phyloP scores from a whole-genome alignment of 2,113 vertebrate genomes.

The Oryctolagus cuniculus region DNA sequence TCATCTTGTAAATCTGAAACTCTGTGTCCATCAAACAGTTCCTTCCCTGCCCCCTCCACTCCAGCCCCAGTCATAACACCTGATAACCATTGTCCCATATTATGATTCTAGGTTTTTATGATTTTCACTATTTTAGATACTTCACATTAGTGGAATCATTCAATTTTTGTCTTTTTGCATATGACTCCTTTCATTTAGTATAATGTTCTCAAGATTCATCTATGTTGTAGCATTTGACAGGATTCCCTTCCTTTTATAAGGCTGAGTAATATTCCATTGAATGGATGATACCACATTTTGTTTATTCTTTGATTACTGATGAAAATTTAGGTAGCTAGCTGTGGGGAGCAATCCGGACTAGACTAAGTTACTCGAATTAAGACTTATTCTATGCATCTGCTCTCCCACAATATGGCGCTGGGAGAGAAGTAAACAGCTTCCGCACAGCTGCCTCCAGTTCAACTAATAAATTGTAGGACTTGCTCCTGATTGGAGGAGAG shows the following conservation, averaged over 20 bases:
- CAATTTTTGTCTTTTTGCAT: conserved; percentile 17
- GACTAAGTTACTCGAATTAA: no score
- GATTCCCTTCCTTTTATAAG: conserved; percentile 5
- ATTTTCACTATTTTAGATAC: neutral
- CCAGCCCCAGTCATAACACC: neutral
- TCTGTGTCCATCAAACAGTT: neutral
- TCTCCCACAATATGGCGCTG: no score
- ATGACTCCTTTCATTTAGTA: neutral
- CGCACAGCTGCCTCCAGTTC: no score
- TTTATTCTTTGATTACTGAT: neutral
- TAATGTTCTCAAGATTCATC: neutral
- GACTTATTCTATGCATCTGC: no score
- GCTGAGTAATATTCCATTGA: neutral
- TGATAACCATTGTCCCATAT: neutral
- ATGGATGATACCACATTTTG: neutral
- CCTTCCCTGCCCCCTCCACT: neutral
- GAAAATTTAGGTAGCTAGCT: conserved; percentile 14
- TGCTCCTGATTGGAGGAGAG: no score
- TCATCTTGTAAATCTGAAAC: neutral
- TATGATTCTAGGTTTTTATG: neutral
- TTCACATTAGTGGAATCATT: neutral
- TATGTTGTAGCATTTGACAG: neutral
- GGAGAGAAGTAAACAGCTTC: no score
- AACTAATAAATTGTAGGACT: no score
- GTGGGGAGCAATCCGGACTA: no score